These are phyloP conservation scores for Bedellia somnulentella DNA, from an alignment of 2,888 invertebrate species.

Conservation along the genomic window DNA sequence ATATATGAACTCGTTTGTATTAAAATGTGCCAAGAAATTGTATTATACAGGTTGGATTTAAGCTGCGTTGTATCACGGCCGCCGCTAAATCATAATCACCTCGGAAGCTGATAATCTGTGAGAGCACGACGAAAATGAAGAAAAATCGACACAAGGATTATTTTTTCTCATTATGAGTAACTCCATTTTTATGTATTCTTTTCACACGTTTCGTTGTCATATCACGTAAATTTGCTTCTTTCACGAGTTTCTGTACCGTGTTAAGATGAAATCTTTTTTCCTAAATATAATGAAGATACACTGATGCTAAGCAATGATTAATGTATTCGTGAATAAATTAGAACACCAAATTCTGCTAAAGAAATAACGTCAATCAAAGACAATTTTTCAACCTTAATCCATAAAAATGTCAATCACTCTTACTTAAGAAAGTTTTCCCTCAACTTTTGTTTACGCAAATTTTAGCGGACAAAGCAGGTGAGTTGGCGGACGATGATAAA, in stretches of 20 bases:
- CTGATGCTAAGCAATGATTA: too few species aligned
- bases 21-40: too few species aligned
- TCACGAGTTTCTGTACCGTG: neutral
- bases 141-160: conserved; percentile 32
- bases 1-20: too few species aligned
- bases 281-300: too few species aligned
- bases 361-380: conserved; percentile 26
- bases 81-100: conserved; percentile 45
- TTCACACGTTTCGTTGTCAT: conserved; percentile 17
- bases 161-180: conserved; percentile 30
- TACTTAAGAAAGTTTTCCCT: conserved; percentile 29
- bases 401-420: conserved; percentile 35
- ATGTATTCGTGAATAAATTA: too few species aligned
- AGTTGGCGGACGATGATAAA: conserved; percentile 23
- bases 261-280: neutral
- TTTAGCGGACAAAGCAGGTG: conserved; percentile 26
- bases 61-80: too few species aligned
- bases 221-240: conserved; percentile 8
- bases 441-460: conserved; percentile 24
- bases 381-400: conserved; percentile 17
- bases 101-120: conserved; percentile 33
- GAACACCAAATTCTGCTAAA: too few species aligned
- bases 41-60: too few species aligned
- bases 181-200: conserved; percentile 19
- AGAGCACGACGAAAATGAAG: conserved; percentile 24